A percentile compares a stretch with the other conserved stretches of the same genome.
Evolutionary conservation across 1,140 invertebrate species (phyloP).

Genomic region (Procambarus virginalis): DNA sequence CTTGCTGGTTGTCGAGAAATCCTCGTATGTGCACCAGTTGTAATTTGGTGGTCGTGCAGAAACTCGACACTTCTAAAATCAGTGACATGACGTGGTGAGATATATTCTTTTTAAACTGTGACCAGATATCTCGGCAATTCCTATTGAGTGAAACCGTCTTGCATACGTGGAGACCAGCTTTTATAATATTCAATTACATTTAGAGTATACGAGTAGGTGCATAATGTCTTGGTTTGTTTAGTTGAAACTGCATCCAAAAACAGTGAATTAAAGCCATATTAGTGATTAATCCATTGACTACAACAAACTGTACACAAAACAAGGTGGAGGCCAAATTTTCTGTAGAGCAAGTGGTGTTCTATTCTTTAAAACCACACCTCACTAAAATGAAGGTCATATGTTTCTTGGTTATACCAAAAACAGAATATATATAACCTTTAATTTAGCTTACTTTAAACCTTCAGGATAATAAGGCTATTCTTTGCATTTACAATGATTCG

Average conservation of each 20-base stretch:
- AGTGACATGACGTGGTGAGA: neutral
- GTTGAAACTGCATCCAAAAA: neutral
- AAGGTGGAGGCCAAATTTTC: constrained; percentile 20
- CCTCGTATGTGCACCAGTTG: neutral
- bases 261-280: neutral
- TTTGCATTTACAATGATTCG: constrained; percentile 42
- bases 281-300: neutral
- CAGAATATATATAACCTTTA: constrained; percentile 17
- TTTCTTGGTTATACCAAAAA: neutral
- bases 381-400: constrained; percentile 12
- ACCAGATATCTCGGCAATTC: neutral
- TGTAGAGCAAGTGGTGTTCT: constrained; percentile 16
- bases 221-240: neutral
- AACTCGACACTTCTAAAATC: neutral
- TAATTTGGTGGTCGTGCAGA: neutral
- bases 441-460: constrained; percentile 8
- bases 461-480: constrained; percentile 20
- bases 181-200: neutral
- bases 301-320: neutral
- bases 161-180: neutral
- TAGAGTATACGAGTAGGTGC: neutral
- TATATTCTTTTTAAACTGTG: neutral
- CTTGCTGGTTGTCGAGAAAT: no score
- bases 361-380: neutral
- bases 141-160: neutral